Conservation (phyloP, 2,888 invertebrate species). For the Andricus curvator region DNA sequence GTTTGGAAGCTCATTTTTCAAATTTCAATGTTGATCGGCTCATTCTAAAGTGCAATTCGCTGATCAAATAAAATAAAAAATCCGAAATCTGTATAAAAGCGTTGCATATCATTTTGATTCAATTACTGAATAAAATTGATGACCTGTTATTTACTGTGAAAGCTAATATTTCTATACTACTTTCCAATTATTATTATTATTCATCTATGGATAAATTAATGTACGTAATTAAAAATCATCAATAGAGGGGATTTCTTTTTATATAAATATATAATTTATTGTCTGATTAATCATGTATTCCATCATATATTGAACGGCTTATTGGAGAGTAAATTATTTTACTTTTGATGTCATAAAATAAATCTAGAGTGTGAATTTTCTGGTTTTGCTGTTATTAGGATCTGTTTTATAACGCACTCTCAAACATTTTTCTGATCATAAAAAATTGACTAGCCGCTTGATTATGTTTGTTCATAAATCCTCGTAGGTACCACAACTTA, state of each 20-base stretch:
- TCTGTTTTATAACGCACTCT: slow-evolving; percentile 20
- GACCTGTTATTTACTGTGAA: too few species aligned
- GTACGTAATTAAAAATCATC: neutral
- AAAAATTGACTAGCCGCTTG: slow-evolving; percentile 31
- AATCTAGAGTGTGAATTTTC: neutral
- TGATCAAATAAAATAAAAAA: too few species aligned
- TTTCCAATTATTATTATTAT: neutral
- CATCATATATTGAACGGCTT: slow-evolving; percentile 15
- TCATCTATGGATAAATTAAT: neutral
- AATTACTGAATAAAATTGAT: too few species aligned
- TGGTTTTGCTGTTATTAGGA: slow-evolving; percentile 24
- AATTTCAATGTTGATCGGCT: too few species aligned
- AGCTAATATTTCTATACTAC: too few species aligned
- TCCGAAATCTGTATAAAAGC: too few species aligned
- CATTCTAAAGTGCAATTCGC: too few species aligned
- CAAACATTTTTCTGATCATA: slow-evolving; percentile 2
- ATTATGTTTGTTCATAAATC: slow-evolving; percentile 40
- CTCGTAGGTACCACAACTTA: slow-evolving; percentile 25
- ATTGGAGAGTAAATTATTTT: neutral
- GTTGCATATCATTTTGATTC: too few species aligned
- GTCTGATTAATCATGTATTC: slow-evolving; percentile 17
- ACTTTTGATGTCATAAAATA: too few species aligned
- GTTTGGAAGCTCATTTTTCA: too few species aligned
- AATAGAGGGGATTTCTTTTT: neutral
- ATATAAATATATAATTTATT: neutral